Base-by-base conservation (phyloP, 2,113 vertebrate genomes). In the Suricata suricatta region DNA sequence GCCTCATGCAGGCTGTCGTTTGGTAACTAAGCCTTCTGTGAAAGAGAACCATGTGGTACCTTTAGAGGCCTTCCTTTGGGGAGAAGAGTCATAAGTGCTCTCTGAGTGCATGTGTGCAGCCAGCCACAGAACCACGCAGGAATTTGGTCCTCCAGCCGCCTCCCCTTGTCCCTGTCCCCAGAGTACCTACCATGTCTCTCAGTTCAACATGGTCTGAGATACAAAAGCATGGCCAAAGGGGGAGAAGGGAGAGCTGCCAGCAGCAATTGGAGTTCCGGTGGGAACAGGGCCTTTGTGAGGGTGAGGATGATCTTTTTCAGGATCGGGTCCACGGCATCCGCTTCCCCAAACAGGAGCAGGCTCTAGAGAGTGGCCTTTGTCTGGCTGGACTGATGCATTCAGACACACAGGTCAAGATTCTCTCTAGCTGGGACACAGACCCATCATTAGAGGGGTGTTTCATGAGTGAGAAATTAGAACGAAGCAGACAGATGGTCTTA, bases 21-120 rank as follows among this genome's bases (percentile, higher is more conserved):
- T 82, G 83, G 63, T 83, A 77, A 63, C 57, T 60, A 60, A 86
- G 57, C 57, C 15, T 95, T 82, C 68, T 69, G 31, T 74, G 16
- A 93, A 77, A 80, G n/a, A 57, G 80, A 90, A 54, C 35, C 44
- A 7, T 3, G 60, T 93, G 19, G 47, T n/a, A 35, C n/a, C 60
- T 41, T 33, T 29, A 60, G 82, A 68, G 52, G 33, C 23, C 41
- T 72, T 85, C 41, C 83, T 88, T 21, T 41, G 13, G 21, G 69
- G 93, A 54, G 15, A 33, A 3, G 50, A 31, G 19, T 66, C 69
- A 7, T 60, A 64, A 57, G 0, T 3, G 21, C 44, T 69, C 19
- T 86, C 41, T 19, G 41, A 81, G 16, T 47, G 29, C 63, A 72
- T 16, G 35, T 31, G 11, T 64, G 76, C 52, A 71, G 89, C 72